A percentile compares a stretch with the other conserved stretches of the same genome.
These are phyloP conservation scores for Ricordea florida DNA, from an alignment of 92 coral and sea anemone species.

Conservation along the genomic window DNA sequence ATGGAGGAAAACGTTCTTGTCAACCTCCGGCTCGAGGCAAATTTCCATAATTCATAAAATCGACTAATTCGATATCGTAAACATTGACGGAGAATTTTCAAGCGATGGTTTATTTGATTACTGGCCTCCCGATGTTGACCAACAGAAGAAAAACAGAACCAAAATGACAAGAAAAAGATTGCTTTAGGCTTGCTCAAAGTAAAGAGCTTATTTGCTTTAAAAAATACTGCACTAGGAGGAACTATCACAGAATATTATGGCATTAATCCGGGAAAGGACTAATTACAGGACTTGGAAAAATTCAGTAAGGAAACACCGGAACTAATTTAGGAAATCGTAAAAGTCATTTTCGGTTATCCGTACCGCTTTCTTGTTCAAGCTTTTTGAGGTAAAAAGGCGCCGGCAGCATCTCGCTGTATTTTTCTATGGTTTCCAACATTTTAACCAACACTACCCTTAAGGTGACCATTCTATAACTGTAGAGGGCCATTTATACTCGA, in stretches of 20 bases:
- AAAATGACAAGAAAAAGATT: conserved; percentile 1
- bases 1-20: neutral
- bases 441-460: too few species aligned
- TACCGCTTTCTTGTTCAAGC: neutral
- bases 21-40: conserved; percentile 19
- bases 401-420: too few species aligned
- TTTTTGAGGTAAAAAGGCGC: neutral
- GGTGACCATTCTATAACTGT: too few species aligned
- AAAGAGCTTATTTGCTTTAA: neutral
- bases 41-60: conserved; percentile 54
- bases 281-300: conserved; percentile 9
- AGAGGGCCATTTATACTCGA: too few species aligned
- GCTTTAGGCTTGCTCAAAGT: neutral
- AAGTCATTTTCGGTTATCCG: conserved; percentile 13
- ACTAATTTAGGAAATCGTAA: conserved; percentile 7
- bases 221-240: too few species aligned
- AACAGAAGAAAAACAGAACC: neutral
- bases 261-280: neutral
- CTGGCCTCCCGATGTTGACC: conserved; percentile 5
- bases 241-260: too few species aligned
- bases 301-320: conserved; percentile 28
- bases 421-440: too few species aligned
- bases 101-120: conserved; percentile 28
- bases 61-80: conserved; percentile 13
- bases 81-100: conserved; percentile 43